Percentiles rank a stretch among this genome's conserved stretches.
Conservation (phyloP, 2,888 invertebrate genomes). For the Philereme vetulata region DNA sequence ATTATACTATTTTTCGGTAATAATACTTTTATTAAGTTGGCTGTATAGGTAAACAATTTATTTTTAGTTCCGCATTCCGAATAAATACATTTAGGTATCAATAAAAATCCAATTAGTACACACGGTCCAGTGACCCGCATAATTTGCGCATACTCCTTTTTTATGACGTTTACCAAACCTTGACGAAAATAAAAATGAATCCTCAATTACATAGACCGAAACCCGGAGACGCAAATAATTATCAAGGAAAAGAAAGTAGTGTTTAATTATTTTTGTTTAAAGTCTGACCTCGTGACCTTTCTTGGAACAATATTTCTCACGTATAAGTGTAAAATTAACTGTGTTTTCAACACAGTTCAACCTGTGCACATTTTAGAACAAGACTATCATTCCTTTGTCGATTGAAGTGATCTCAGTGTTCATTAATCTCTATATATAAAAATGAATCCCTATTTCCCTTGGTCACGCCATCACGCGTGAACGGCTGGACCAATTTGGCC, state of each 20-base stretch:
- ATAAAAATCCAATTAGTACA: constrained; percentile 11
- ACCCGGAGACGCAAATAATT: constrained; percentile 17
- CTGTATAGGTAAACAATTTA: no score
- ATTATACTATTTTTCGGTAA: no score
- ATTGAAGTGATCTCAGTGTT: constrained; percentile 10
- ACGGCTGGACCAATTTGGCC: no score
- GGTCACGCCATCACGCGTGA: no score
- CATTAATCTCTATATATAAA: no score
- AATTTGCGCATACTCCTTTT: constrained; percentile 10
- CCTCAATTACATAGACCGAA: constrained; percentile 15
- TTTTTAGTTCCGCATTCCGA: no score
- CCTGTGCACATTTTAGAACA: constrained; percentile 47
- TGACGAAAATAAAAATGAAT: constrained; percentile 16
- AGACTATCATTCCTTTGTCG: constrained; percentile 21
- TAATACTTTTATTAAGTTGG: no score
- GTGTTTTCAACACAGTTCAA: constrained; percentile 54
- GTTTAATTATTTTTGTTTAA: constrained; percentile 34
- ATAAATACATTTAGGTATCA: not conserved
- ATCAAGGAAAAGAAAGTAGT: constrained; percentile 22
- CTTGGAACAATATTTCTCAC: constrained; percentile 48
- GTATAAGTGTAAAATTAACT: constrained; percentile 43
- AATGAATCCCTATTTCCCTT: no score
- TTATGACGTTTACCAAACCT: constrained; percentile 2
- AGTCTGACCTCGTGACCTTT: constrained; percentile 50
- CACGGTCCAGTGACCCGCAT: constrained; percentile 8